These are phyloP conservation scores for Raillietiella orientalis DNA, from an alignment of 2,888 invertebrate genomes.

Conservation along the genomic window DNA sequence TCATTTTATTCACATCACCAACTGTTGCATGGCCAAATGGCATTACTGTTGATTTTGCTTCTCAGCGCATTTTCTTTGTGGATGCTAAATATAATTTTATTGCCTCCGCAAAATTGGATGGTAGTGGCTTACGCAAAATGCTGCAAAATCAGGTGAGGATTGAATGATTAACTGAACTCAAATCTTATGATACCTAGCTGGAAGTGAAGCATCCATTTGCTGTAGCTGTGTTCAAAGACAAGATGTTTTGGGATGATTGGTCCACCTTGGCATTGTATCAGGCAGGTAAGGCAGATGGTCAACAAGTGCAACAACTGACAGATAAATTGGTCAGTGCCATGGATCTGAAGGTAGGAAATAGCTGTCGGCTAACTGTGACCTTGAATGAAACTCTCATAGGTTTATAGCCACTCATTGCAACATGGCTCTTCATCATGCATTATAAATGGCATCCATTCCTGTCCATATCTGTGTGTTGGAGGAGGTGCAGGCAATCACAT, in stretches of 20 bases:
- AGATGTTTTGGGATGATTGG: slow-evolving; percentile 74
- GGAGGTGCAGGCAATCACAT: slow-evolving; percentile 27
- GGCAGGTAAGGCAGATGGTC: slow-evolving; percentile 35
- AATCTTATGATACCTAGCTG: slow-evolving; percentile 11
- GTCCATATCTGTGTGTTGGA: slow-evolving; percentile 43
- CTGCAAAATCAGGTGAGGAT: slow-evolving; percentile 18
- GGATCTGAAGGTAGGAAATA: slow-evolving; percentile 30
- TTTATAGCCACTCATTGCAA: too few relatives aligned
- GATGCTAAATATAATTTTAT: slow-evolving; percentile 53
- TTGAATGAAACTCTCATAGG: slow-evolving; percentile 7
- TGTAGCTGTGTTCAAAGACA: slow-evolving; percentile 48
- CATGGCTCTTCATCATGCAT: too few relatives aligned
- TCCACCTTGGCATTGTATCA: slow-evolving; percentile 38
- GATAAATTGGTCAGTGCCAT: slow-evolving; percentile 26
- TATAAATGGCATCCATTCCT: too few relatives aligned
- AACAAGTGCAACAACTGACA: slow-evolving; percentile 22
- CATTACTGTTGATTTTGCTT: slow-evolving; percentile 46
- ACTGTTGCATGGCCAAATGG: slow-evolving; percentile 55
- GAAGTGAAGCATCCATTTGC: slow-evolving; percentile 52
- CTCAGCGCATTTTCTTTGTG: slow-evolving; percentile 54
- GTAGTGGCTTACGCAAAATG: slow-evolving; percentile 27
- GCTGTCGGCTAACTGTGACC: too few relatives aligned
- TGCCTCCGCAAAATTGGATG: slow-evolving; percentile 36
- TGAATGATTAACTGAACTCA: not conserved
- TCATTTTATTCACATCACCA: slow-evolving; percentile 14